Evolutionary conservation across 2,113 vertebrate species (phyloP).

Genomic region (Helogale parvula): DNA sequence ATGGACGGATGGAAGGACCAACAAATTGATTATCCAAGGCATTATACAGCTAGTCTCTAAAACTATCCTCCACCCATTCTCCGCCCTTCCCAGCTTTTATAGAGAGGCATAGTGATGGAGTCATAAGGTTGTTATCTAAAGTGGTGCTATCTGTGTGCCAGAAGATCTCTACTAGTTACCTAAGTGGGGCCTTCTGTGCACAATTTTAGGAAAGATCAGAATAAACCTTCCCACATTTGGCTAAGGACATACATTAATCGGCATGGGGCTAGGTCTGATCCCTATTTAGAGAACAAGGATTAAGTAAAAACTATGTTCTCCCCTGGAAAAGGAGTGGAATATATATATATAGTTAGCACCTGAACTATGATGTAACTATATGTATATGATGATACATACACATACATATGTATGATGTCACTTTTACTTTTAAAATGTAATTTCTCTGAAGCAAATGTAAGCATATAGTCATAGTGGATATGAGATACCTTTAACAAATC

Average conservation of each 20-base stretch:
- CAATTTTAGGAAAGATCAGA: neutral
- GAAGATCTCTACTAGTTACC: neutral
- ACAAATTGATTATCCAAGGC: neutral
- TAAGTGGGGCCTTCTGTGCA: neutral
- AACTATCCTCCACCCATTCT: neutral
- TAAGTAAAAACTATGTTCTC: neutral
- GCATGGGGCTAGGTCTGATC: neutral
- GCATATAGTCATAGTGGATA: neutral
- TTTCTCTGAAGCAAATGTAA: neutral
- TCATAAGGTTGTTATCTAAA: neutral
- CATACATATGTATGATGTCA: neutral
- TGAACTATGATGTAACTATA: neutral
- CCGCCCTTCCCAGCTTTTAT: neutral
- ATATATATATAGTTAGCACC: neutral
- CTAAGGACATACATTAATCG: neutral
- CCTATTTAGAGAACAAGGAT: neutral
- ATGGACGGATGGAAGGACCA: neutral
- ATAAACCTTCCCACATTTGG: neutral
- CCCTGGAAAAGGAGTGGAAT: neutral
- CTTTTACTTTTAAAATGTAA: neutral
- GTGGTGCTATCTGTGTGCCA: neutral
- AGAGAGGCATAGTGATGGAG: neutral
- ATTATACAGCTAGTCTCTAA: neutral
- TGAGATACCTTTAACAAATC: neutral
- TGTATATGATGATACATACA: neutral